Evolutionary conservation across 2,113 vertebrate species (phyloP), one percentile per base, ranked within the genome.

Genomic region (Syngnathus scovelli): DNA sequence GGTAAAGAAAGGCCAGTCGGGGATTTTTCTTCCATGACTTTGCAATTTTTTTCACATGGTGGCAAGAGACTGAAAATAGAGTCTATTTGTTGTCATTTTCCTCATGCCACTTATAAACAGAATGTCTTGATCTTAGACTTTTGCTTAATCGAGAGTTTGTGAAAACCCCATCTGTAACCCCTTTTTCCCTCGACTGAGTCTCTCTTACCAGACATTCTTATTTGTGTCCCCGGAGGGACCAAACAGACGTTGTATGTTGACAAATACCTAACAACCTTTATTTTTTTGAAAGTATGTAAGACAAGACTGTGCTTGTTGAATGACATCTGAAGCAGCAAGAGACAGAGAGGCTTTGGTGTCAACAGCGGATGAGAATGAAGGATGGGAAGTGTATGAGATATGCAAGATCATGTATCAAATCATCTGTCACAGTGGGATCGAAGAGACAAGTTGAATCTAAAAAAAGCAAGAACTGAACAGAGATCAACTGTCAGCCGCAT

Each of bases 351-450:
- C 19, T 66, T 70, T 55, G 13, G 58, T 33, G 59, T 61, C 58
- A 23, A 62, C 65, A 23, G 36, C 58, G 39, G 61, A 68, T 39
- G 63, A 33, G 52, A 55, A 67, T 66, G 61, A 68, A 64, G 27
- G 63, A 60, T 58, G 48, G 52, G 61, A 71, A 64, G 7, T 51
- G 36, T 51, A 68, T 39, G 52, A 67, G 69, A 72, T 58, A 64
- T 74, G 67, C 73, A 13, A 46, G 72, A 79, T 86, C 76, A 61
- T 44, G 39, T 80, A 76, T 81, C 70, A 61, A 38, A 43, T 43
- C 52, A 72, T 72, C 63, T 69, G 73, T 72, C 69, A 67, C 69
- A 41, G 65, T 72, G 10, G 27, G 67, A 72, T 55, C 16, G 61
- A 33, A 55, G 67, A 74, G 70, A 76, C 62, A 19, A 64, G 76